Base-by-base conservation (phyloP, 2,113 vertebrate species). In the Macrotus californicus region DNA sequence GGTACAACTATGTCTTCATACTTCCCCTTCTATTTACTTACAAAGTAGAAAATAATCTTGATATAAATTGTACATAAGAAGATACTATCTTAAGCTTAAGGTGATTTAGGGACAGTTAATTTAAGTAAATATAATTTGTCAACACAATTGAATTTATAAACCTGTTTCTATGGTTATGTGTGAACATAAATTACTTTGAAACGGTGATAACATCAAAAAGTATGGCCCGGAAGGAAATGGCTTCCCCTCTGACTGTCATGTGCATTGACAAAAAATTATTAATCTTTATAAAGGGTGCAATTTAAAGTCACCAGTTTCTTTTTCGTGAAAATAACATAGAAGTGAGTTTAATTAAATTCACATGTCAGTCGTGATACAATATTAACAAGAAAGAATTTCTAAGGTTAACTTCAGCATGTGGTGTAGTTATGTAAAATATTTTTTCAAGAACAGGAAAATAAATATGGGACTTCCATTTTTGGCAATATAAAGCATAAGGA, bases 321-420 rank as follows among this genome's bases (percentile, higher is more conserved):
- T 89, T 56, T 81, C 89, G 83, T 73, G 43, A 59, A 90, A 95
- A 66, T 67, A 67, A 46, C 48, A 86, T 26, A 77, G 5, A 94
- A 59, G 0, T 52, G 26, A 86, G 56, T 59, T 59, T 59, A 24
- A 59, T 59, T 59, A 90, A 84, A 46, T 96, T 94, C 41, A 88
- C 31, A 36, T 76, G 31, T 75, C 41, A 87, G 54, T 13, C 54
- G 54, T n/a, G 61, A 31, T 64, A 73, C 14, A 91, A 29, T 85
- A 90, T 90, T 95, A 92, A 94, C 11, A 83, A 64, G 34, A 92
- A 94, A 36, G 13, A 89, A 87, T 73, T 84, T 79, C 61, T 93
- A 79, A 72, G 16, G 48, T 80, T 87, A 91, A 79, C 26, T 91
- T 94, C 21, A 88, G 64, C 73, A 81, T 81, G 64, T 8, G 85